Conservation (phyloP, 2,888 invertebrate species). For the Melieria crassipennis region DNA sequence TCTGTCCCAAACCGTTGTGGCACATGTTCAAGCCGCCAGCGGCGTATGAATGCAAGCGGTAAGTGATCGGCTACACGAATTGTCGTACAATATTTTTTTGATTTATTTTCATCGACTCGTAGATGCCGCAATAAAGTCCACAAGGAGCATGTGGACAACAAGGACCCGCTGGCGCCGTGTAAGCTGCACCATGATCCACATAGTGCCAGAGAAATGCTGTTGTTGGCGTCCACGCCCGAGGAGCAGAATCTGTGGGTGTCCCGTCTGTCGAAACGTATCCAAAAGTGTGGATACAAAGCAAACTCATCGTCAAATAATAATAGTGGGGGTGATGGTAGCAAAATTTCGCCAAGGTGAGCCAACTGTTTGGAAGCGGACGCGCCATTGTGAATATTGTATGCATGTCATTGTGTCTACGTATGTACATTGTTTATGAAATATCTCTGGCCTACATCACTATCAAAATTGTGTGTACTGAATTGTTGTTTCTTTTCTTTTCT, state of each 20-base stretch:
- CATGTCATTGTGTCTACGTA: neutral
- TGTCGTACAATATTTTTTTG: too few species aligned
- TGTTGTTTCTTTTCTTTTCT: neutral
- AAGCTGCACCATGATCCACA: constrained; percentile 96
- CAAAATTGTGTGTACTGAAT: neutral
- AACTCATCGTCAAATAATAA: constrained; percentile 71
- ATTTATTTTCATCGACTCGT: constrained; percentile 52
- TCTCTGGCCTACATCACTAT: neutral
- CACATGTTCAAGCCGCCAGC: constrained; percentile 98
- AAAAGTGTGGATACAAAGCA: constrained; percentile 91
- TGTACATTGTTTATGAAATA: neutral
- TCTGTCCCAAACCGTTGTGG: constrained; percentile 96
- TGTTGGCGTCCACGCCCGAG: constrained; percentile 85
- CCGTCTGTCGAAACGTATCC: constrained; percentile 89
- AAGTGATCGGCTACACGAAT: constrained; percentile 18
- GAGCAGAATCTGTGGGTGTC: constrained; percentile 95
- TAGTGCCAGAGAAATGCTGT: constrained; percentile 90
- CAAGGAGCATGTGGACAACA: constrained; percentile 90
- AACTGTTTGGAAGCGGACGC: neutral
- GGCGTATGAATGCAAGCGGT: constrained; percentile 94
- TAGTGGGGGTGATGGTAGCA: constrained; percentile 70
- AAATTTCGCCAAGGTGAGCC: constrained; percentile 79
- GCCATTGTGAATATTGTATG: neutral
- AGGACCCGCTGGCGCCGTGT: constrained; percentile 90
- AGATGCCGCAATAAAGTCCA: constrained; percentile 98